These are phyloP conservation scores for Catharus minimus DNA, from an alignment of 2,113 vertebrate species.

Conservation along the genomic window DNA sequence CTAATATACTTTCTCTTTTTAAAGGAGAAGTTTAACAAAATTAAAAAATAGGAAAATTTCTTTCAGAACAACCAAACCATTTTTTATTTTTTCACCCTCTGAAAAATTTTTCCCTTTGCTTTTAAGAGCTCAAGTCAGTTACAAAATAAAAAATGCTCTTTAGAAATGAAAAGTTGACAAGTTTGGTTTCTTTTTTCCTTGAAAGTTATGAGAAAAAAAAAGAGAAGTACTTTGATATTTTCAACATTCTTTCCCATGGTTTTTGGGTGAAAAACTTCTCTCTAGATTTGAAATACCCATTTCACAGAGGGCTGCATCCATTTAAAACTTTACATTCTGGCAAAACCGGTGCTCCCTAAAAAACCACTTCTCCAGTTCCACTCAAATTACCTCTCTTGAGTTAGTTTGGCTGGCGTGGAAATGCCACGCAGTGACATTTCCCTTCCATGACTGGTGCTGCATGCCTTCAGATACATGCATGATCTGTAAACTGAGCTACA, in stretches of 20 bases:
- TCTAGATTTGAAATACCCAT: constrained; percentile 17
- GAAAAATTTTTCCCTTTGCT: not conserved
- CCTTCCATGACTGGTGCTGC: constrained; percentile 54
- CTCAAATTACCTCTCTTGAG: constrained; percentile 35
- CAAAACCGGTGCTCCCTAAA: not conserved
- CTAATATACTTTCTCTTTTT: not conserved
- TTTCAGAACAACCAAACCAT: not conserved
- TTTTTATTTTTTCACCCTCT: not conserved
- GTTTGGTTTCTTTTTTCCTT: not conserved
- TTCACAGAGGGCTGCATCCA: constrained; percentile 28
- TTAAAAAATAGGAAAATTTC: not conserved
- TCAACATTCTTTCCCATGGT: constrained; percentile 3
- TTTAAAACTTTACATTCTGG: constrained; percentile 1
- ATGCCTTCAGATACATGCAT: constrained; percentile 7
- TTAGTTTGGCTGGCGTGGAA: constrained; percentile 46
- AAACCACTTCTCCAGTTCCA: not conserved
- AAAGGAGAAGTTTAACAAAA: not conserved
- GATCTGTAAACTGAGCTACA: constrained; percentile 46
- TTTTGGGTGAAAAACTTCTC: not conserved
- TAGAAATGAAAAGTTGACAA: constrained; percentile 9
- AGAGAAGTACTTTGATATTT: constrained; percentile 13
- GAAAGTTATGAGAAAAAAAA: not conserved
- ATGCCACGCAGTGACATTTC: constrained; percentile 61
- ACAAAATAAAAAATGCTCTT: no score
- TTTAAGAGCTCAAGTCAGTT: no score